A percentile compares a stretch with the other conserved stretches of the same genome.
These are phyloP conservation scores for Imbricaverruca yamaguchii DNA, from an alignment of 2,888 invertebrate species.

Conservation along the genomic window DNA sequence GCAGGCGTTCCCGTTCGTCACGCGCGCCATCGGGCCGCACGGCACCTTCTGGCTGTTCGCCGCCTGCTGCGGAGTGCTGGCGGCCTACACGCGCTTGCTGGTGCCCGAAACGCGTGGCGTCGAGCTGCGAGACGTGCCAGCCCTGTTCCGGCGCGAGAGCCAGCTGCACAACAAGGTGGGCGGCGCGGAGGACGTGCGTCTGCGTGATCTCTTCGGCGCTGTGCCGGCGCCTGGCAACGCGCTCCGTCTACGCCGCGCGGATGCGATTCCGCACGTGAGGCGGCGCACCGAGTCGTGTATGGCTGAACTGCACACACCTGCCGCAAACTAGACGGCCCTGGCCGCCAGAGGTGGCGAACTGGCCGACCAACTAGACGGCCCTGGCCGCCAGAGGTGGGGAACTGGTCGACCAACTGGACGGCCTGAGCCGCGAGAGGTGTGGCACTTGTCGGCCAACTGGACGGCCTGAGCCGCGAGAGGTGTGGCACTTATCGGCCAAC, in stretches of 20 bases:
- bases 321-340: background rate
- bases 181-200: background rate
- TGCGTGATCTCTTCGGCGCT: background rate
- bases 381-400: too few species aligned
- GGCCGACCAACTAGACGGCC: too few species aligned
- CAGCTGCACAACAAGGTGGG: background rate
- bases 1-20: background rate
- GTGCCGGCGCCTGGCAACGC: background rate
- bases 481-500: too few species aligned
- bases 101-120: background rate
- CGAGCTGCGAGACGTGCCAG: background rate
- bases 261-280: background rate
- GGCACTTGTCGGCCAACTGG: too few species aligned
- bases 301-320: background rate
- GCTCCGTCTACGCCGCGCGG: background rate
- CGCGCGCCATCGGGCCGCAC: background rate
- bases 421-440: too few species aligned
- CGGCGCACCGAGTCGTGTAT: background rate
- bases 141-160: background rate
- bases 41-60: constrained; percentile 18
- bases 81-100: background rate
- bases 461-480: too few species aligned
- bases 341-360: too few species aligned
- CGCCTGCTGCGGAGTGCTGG: background rate
- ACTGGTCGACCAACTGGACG: too few species aligned